phyloP scores from a whole-genome alignment of 2,113 vertebrate genomes.

The Syrmaticus mikado region DNA sequence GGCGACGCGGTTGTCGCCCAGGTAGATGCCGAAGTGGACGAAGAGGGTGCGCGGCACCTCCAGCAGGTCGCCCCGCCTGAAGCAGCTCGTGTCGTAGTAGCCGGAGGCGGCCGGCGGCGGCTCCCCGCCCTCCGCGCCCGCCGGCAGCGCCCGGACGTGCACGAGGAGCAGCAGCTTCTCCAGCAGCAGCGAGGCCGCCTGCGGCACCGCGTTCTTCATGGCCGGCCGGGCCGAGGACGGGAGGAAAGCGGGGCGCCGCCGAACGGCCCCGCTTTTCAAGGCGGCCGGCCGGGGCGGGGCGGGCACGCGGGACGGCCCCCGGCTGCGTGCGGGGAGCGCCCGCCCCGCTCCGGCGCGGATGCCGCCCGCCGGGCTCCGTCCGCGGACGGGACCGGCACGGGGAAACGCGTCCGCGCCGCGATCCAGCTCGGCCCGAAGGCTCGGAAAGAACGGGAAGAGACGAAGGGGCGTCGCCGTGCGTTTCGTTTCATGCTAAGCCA shows the following conservation, averaged over 20 bases:
- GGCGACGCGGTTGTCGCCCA: slow-evolving; percentile 90
- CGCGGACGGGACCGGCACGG: too few relatives aligned
- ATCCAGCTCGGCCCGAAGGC: background rate
- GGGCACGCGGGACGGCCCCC: background rate
- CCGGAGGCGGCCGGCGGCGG: background rate
- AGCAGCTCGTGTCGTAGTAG: slow-evolving; percentile 76
- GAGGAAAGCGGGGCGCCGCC: background rate
- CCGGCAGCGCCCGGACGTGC: slow-evolving; percentile 77
- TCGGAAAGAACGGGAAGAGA: background rate
- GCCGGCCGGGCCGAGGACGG: background rate
- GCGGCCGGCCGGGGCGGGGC: background rate
- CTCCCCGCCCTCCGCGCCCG: background rate
- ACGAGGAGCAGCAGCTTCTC: slow-evolving; percentile 86
- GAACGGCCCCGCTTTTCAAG: slow-evolving; percentile 9
- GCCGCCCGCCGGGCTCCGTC: too few relatives aligned
- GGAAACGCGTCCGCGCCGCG: too few relatives aligned
- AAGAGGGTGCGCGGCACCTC: slow-evolving; percentile 91
- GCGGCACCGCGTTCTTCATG: slow-evolving; percentile 82
- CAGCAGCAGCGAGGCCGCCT: slow-evolving; percentile 83
- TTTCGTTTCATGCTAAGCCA: background rate
- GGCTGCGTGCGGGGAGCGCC: background rate
- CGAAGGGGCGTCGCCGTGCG: background rate
- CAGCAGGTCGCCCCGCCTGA: slow-evolving; percentile 88
- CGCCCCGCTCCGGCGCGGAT: background rate
- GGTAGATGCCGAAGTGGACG: slow-evolving; percentile 92